Base-by-base conservation (phyloP, 2,113 vertebrate genomes). In the Xiphias gladius region DNA sequence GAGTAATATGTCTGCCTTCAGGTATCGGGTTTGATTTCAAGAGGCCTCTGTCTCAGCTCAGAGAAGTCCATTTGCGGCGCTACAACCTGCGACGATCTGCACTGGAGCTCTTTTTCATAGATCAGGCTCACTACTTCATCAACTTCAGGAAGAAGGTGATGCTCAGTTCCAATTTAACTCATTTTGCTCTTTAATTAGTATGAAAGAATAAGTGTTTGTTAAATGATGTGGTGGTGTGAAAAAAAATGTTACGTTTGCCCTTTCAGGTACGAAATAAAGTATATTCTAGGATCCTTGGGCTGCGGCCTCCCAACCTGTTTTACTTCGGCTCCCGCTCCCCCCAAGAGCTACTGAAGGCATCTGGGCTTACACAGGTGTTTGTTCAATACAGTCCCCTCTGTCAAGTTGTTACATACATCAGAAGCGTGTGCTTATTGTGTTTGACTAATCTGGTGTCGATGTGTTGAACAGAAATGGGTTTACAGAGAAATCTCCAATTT, bases 41-140 rank as follows among this genome's bases (percentile, higher is more conserved):
- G 89, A 96, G 97, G 0, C 96, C 98, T 0, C 90, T 99, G 85
- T 96, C 95, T 22, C 98, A 99, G 93, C 96, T 99, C 39, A 95
- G 98, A 0, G 98, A 99, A 85, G 96, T 99, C 1, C 97, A 99
- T 86, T 86, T 99, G 79, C 96, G 98, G 72, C 97, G 98, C 32
- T 99, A 98, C 94, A 99, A 99, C 95, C 95, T 99, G 84, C 97
- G 97, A 32, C 95, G 98, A 2, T 99, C 98, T 0, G 98, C 98
- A 0, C 95, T 99, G 1, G 98, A 99, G 91, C 96, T 99, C 22
- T 99, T 99, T 96, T 99, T 99, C 93, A 98, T 99, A 0, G 97
- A 99, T 89, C 98, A 99, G 90, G 94, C 98, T 78, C 99, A 99
- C 92, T 99, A 98, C 93, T 99, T 99, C 91, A 96, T 99, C 95